Evolutionary conservation across 2,888 invertebrate genomes (phyloP), one percentile per base, ranked within the genome.

Genomic region (Halictus quadricinctus): DNA sequence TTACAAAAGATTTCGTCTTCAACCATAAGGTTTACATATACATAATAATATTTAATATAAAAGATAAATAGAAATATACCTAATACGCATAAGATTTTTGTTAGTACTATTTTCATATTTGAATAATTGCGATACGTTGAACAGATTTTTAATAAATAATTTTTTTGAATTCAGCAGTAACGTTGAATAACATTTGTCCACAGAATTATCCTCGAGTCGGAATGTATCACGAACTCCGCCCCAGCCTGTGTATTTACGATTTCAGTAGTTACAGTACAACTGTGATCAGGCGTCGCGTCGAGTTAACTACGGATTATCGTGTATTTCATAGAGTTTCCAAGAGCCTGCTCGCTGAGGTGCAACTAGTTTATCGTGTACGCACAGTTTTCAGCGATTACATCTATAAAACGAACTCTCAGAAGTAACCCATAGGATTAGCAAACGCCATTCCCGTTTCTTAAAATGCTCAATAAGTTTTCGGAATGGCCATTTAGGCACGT

Each of bases 261-360:
- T 69, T 76, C 77, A 78, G 74, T 77, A 78, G 29, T 29, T 29
- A 29, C 29, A 29, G 77, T 70, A 43, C 50, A 46, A 58, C 50
- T 74, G 70, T 70, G 60, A 77, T 60, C 81, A 78, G 81, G 50
- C 18, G 12, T 72, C 77, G 46, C 81, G 58, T 6, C 50, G 7
- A 4, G 21, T 54, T 48, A 41, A 48, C 58, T 50, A 60, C 25
- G 74, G 43, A 36, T 18, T 25, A 36, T 54, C 72, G 29, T 64
- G 64, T 36, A 10, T 7, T n/a, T n/a, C 46, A 21, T 41, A 50
- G 43, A 60, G 66, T 18, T 73, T 76, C 54, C 18, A 41, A 15
- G 21, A 15, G 41, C n/a, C n/a, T 50, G 13, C 2, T 10, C 54
- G 41, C 25, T 25, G 12, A 48, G 60, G 29, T 36, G 79, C 60